Evolutionary conservation across 2,113 vertebrate genomes (phyloP), one percentile per base, ranked within the genome.

Genomic region (Otus sunia): DNA sequence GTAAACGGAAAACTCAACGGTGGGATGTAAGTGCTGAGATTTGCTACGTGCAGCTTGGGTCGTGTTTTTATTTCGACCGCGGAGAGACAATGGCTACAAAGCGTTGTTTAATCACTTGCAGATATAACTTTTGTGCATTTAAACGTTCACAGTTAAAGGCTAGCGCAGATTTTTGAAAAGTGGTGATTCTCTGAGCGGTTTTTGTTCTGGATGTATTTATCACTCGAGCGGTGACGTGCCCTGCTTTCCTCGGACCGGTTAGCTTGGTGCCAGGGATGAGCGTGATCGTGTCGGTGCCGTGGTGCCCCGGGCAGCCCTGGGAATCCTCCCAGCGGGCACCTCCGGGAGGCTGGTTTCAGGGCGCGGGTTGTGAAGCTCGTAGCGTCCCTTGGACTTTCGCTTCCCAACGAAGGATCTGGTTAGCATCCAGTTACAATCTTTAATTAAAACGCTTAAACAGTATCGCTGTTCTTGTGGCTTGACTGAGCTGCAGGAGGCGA

Each of bases 71-170:
- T 97, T 97, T 95, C 86, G 26, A 45, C 71, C 81, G 91, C 36
- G 50, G 45, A 56, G 83, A 97, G 95, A 96, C 95, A 86, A 93
- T 94, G 88, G 94, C 82, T 96, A 64, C 82, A 58, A 90, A 97
- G 85, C 16, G 72, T 69, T 53, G 62, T 95, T 97, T 97, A 97
- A 98, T 97, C 92, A 82, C 85, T 98, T 96, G 90, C 95, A 98
- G 96, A 96, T 93, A 78, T 9, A 96, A 96, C 94, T 98, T 98
- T 96, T 92, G 60, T 88, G 91, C 81, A 41, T 91, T 84, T 89
- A 84, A 95, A 93, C 72, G 69, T 87, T 86, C 47, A 20, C 71
- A 72, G 95, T 89, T 94, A 69, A 88, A 96, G 86, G 87, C 56
- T 88, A 64, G 41, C 3, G 5, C 10, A 10, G 83, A 20, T 26